A percentile compares a stretch with the other conserved stretches of the same genome.
Conservation (phyloP, 1,140 invertebrate species). For the Idris sp. region DNA sequence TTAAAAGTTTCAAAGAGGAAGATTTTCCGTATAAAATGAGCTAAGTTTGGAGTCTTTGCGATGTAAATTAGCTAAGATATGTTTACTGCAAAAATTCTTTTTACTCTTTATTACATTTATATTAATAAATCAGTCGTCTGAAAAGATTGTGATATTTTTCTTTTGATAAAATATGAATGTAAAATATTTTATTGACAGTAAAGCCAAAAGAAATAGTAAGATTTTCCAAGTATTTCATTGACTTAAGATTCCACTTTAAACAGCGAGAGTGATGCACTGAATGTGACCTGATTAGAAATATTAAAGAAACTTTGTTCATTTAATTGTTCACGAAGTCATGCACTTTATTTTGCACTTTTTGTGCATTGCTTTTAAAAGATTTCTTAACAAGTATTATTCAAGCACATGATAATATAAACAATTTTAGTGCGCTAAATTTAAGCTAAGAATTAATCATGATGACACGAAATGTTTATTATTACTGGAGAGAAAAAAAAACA, state of each 20-base stretch:
- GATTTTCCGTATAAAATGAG: too few relatives aligned
- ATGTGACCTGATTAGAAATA: conserved; percentile 45
- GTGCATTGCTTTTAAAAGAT: background rate
- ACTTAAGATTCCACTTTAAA: conserved; percentile 18
- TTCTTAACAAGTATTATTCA: too few relatives aligned
- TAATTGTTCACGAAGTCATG: conserved; percentile 7
- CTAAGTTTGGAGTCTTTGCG: too few relatives aligned
- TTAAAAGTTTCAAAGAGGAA: too few relatives aligned
- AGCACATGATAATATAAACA: background rate
- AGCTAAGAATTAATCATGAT: background rate
- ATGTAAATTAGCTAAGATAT: too few relatives aligned
- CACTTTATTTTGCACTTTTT: conserved; percentile 12
- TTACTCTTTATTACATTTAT: too few relatives aligned
- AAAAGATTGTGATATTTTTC: too few relatives aligned
- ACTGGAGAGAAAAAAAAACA: background rate
- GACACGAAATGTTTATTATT: conserved; percentile 10
- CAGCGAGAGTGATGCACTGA: conserved; percentile 15
- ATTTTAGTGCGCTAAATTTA: background rate
- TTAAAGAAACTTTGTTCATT: conserved; percentile 32
- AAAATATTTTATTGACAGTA: too few relatives aligned
- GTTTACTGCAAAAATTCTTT: too few relatives aligned
- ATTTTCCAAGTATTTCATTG: conserved; percentile 12
- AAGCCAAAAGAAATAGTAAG: conserved; percentile 7
- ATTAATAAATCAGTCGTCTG: too few relatives aligned
- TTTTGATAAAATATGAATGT: too few relatives aligned